Percentiles rank a stretch among this genome's conserved stretches.
Conservation (phyloP, 2,888 invertebrate species). For the Campoletis raptor region DNA sequence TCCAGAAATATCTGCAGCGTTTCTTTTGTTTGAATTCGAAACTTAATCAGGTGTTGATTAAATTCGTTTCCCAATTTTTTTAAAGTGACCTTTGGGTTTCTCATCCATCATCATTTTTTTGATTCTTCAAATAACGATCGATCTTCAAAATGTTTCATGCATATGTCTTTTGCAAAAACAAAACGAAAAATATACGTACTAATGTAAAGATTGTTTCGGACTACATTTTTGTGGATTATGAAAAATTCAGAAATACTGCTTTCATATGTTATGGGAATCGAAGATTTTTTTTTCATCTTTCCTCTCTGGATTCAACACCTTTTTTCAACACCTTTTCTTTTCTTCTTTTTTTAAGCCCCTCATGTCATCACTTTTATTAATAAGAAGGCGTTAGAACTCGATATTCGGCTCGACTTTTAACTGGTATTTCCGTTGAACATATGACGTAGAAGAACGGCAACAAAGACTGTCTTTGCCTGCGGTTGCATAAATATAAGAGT, state of each 20-base stretch:
- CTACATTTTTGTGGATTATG: constrained; percentile 78
- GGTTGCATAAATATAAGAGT: constrained; percentile 25
- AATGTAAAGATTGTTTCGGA: constrained; percentile 15
- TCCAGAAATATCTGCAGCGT: not conserved
- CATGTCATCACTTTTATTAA: constrained; percentile 67
- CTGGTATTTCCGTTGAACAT: not conserved
- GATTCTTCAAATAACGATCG: not conserved
- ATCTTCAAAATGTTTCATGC: not conserved
- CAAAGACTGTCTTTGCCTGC: constrained; percentile 72
- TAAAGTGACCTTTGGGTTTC: not conserved
- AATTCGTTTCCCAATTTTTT: not conserved
- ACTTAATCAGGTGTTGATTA: not conserved
- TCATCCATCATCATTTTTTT: not conserved
- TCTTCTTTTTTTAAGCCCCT: constrained; percentile 65
- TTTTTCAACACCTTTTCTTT: constrained; percentile 67
- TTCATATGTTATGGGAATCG: constrained; percentile 51
- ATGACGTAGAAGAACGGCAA: constrained; percentile 74
- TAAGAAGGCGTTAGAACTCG: constrained; percentile 77
- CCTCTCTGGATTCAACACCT: constrained; percentile 46
- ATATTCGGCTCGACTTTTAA: constrained; percentile 70
- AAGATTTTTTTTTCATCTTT: constrained; percentile 60
- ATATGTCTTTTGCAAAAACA: too few species aligned
- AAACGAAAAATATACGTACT: too few species aligned
- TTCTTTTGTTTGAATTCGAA: not conserved
- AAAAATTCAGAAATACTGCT: constrained; percentile 74